Conservation (phyloP, 2,113 vertebrate species). For the Bos javanicus region DNA sequence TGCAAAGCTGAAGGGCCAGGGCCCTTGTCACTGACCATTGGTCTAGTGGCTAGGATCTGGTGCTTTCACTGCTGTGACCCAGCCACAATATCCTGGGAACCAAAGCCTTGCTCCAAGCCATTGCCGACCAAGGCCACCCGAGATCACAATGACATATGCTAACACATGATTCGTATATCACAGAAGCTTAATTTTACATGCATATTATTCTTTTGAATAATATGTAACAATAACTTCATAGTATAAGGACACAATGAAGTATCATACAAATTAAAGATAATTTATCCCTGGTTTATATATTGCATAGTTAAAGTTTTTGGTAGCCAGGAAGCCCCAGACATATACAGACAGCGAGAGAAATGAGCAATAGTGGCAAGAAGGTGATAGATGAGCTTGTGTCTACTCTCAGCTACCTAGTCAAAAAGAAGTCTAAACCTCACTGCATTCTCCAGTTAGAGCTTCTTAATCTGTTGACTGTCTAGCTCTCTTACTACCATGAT, state of each 20-base stretch:
- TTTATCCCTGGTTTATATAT: not conserved
- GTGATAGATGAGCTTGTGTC: not conserved
- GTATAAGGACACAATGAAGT: not conserved
- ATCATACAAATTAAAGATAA: not conserved
- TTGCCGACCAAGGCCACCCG: fast-evolving
- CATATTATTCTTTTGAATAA: not conserved
- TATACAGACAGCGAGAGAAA: not conserved
- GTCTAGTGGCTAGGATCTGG: not conserved
- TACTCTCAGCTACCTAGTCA: not conserved
- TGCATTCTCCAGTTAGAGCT: not conserved
- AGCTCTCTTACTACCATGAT: not conserved
- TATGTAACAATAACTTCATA: not conserved
- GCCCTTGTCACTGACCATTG: not conserved
- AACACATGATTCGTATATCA: not conserved
- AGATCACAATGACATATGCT: not conserved
- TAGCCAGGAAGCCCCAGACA: not conserved
- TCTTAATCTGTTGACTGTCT: not conserved
- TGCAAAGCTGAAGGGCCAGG: not conserved
- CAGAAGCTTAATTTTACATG: not conserved
- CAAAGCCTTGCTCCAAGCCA: not conserved
- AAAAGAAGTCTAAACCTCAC: not conserved
- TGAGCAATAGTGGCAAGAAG: not conserved
- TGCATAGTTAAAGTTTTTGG: not conserved
- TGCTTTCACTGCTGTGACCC: not conserved
- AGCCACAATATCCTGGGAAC: not conserved